These are phyloP conservation scores for Cheilosia variabilis DNA, from an alignment of 2,888 invertebrate genomes.

Conservation along the genomic window DNA sequence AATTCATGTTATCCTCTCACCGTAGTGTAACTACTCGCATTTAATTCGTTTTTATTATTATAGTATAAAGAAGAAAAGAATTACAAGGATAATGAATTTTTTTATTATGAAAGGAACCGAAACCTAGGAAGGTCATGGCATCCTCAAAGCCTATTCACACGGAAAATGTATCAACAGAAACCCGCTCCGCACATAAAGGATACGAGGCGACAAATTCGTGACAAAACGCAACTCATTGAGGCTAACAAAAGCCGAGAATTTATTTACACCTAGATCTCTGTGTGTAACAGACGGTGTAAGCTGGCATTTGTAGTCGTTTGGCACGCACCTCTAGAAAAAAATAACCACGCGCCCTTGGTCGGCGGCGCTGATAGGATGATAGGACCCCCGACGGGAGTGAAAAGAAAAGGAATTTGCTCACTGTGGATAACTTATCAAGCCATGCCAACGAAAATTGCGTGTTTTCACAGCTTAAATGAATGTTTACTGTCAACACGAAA, in stretches of 20 bases:
- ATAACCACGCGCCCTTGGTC: background rate
- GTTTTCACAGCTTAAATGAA: conserved; percentile 76
- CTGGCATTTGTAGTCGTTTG: conserved; percentile 68
- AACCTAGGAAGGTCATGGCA: conserved; percentile 34
- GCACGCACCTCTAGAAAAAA: conserved; percentile 58
- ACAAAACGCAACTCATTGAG: conserved; percentile 73
- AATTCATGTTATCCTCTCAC: conserved; percentile 59
- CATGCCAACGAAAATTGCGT: conserved; percentile 73
- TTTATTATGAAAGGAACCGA: conserved; percentile 59
- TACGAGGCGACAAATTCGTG: conserved; percentile 69
- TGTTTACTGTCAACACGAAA: conserved; percentile 76
- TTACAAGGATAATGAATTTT: conserved; percentile 73
- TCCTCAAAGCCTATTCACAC: conserved; percentile 48
- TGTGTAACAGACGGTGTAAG: conserved; percentile 63
- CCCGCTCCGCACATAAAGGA: conserved; percentile 34
- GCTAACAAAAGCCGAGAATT: conserved; percentile 74
- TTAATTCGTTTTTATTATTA: conserved; percentile 50
- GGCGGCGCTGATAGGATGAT: conserved; percentile 5
- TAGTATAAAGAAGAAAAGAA: conserved; percentile 38
- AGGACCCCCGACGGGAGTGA: conserved; percentile 16
- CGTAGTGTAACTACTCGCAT: conserved; percentile 44
- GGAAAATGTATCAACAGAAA: conserved; percentile 26
- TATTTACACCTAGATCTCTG: conserved; percentile 67
- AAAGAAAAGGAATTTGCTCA: conserved; percentile 32
- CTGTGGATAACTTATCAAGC: conserved; percentile 56